phyloP scores from a whole-genome alignment of 2,113 vertebrate species.

The Eolophus roseicapilla region DNA sequence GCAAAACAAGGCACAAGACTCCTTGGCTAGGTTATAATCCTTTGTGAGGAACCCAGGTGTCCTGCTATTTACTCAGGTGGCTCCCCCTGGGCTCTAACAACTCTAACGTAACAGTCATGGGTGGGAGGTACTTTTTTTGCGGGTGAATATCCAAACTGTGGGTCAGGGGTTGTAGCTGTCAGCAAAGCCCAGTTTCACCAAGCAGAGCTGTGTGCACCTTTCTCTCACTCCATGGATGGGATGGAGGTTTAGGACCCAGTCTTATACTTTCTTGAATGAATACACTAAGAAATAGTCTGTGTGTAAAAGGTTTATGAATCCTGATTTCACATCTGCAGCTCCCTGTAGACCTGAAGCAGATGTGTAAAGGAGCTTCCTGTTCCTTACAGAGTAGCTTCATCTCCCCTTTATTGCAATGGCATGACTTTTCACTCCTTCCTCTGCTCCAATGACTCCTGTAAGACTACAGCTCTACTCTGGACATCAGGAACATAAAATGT shows the following conservation, averaged over 20 bases:
- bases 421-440: not conserved
- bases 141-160: not conserved
- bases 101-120: accelerated
- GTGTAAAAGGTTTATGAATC: not conserved
- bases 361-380: not conserved
- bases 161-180: not conserved
- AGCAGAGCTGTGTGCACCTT: not conserved
- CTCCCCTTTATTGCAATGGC: not conserved
- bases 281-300: not conserved
- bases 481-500: not conserved
- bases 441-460: not conserved
- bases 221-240: not conserved
- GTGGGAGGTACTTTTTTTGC: not conserved
- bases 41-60: not conserved
- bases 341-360: not conserved
- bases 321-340: not conserved
- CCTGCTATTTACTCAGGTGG: not conserved
- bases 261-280: not conserved
- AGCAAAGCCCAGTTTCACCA: not conserved
- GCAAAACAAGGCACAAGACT: not conserved
- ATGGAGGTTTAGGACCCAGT: not conserved
- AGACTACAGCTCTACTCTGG: not conserved
- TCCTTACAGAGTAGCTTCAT: not conserved
- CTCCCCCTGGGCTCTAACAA: not conserved
- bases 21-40: not conserved